Base-by-base conservation (phyloP, 1,140 invertebrate genomes). In the Pomacea maculata region DNA sequence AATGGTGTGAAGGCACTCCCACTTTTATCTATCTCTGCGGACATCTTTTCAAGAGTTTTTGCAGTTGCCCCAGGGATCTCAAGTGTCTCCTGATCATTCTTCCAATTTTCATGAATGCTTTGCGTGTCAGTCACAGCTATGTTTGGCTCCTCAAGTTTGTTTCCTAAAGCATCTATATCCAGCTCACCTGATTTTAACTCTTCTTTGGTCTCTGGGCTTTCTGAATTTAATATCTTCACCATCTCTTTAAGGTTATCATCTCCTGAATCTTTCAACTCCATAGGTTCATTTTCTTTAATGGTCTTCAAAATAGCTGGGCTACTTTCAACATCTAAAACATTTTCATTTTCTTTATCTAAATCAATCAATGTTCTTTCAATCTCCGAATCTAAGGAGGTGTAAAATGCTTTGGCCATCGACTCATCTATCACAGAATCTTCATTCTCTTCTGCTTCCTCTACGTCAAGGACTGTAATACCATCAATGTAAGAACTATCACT, bases 371-470 rank as follows among this genome's bases (percentile, higher is more conserved):
- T 61, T 17, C 57, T 17, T 14, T 14, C 57, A 11, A 61, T 61
- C 15, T 61, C 57, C 9, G 57, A 61, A 61, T 17, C 57, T 61
- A 45, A 6, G 34, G 34, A 45, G 34, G 34, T 45, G 34, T 45
- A 45, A 45, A 45, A 45, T 45, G 57, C 54, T 74, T 74, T 29
- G 10, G 21, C 14, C 45, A 34, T 3, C 3, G 34, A 11, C 15
- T 34, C 72, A 1, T 15, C 21, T 11, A 29, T n/a, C 21, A 29
- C 72, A 12, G 64, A 63, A 21, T 73, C 63, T 25, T 80, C 78
- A 29, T 80, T 80, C 72, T 86, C 83, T 15, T 81, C 75, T 57
- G 78, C 67, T 17, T 85, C 80, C 29, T 78, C 77, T 9, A 67
- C 63, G 8, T 78, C 77, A 15, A 70, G n/a, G 19, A 70, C 65